phyloP scores from a whole-genome alignment of 30 jellyfish, hydroid and myxozoan species.

The Sanderia malayensis region DNA sequence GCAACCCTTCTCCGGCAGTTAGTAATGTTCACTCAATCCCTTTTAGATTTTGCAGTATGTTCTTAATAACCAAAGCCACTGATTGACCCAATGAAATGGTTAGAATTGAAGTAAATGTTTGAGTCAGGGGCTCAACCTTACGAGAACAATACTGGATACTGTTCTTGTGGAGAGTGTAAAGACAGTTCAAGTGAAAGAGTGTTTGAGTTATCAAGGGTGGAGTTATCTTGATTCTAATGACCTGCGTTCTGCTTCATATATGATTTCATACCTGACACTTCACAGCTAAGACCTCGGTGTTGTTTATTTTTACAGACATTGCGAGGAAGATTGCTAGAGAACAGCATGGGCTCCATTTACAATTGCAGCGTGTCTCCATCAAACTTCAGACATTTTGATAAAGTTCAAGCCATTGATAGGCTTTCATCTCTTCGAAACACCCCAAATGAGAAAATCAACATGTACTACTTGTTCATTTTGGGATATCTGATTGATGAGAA shows the following conservation, averaged over 20 bases:
- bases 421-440: slow-evolving; percentile 8
- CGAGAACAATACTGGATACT: no score
- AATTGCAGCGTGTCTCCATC: slow-evolving; percentile 41
- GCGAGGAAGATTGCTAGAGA: slow-evolving; percentile 23
- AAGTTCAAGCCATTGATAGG: slow-evolving; percentile 31
- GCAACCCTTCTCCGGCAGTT: slow-evolving; percentile 17
- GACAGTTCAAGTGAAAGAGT: background rate
- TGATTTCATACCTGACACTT: no score
- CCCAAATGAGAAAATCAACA: slow-evolving; percentile 34
- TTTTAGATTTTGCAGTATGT: no score
- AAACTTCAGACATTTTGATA: slow-evolving; percentile 17
- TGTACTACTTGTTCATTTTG: slow-evolving; percentile 47
- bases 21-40: no score
- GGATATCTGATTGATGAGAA: slow-evolving; percentile 66
- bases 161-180: no score
- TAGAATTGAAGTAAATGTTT: no score
- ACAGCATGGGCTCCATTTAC: slow-evolving; percentile 10
- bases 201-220: no score
- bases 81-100: no score
- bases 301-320: slow-evolving; percentile 23
- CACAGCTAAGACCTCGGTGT: background rate
- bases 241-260: no score
- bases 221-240: no score
- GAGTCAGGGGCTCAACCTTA: no score
- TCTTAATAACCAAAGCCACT: no score